Conservation (phyloP, 2,888 invertebrate genomes). For the Spilosoma lubricipeda region DNA sequence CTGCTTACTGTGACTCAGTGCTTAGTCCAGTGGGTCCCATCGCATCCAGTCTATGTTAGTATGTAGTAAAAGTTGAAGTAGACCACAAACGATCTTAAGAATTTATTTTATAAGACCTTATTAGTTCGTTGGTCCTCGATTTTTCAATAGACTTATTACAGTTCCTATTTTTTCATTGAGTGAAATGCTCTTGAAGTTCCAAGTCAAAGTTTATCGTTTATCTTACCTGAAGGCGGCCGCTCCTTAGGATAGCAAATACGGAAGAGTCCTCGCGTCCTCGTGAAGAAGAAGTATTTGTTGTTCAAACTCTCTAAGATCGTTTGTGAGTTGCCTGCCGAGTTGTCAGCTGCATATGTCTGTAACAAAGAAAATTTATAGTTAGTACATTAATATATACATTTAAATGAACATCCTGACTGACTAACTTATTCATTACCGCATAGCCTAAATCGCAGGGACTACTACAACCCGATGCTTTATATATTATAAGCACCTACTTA, state of each 20-base stretch:
- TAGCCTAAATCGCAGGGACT: too few relatives aligned
- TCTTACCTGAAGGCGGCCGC: constrained; percentile 92
- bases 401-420: not conserved
- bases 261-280: constrained; percentile 97
- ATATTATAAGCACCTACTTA: not conserved
- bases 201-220: not conserved
- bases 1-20: not conserved
- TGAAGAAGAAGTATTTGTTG: constrained; percentile 94
- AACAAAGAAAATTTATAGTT: constrained; percentile 53
- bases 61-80: too few relatives aligned
- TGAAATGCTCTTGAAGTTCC: not conserved
- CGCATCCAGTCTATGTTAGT: too few relatives aligned
- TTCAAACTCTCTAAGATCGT: constrained; percentile 92
- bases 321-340: constrained; percentile 88
- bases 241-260: constrained; percentile 97
- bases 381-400: not conserved
- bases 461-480: too few relatives aligned
- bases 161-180: not conserved
- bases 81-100: too few relatives aligned
- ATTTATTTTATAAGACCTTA: too few relatives aligned
- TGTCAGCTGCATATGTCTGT: constrained; percentile 91
- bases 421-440: too few relatives aligned
- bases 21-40: not conserved
- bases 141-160: not conserved
- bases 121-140: too few relatives aligned